Percentiles rank a stretch among this genome's conserved stretches.
Evolutionary conservation across 2,113 vertebrate genomes (phyloP).

Genomic region (Eonycteris spelaea): DNA sequence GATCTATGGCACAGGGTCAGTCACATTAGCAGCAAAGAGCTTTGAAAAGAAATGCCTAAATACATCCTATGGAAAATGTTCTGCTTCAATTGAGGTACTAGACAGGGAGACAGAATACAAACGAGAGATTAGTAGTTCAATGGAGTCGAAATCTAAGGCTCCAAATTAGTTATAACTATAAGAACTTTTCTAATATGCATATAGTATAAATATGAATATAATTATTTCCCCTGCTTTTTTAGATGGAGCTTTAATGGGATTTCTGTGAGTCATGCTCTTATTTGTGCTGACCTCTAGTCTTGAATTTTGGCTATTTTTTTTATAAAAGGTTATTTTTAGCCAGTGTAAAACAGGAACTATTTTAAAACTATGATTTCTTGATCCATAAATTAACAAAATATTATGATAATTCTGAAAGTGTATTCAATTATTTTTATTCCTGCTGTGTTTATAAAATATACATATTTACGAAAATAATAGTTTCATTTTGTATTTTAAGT

Average conservation of each 20-base stretch:
- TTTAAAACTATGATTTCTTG: conserved; percentile 6
- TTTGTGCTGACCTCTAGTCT: background rate
- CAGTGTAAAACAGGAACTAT: background rate
- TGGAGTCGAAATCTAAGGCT: background rate
- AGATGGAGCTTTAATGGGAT: background rate
- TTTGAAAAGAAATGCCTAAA: background rate
- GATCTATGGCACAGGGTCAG: background rate
- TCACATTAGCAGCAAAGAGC: background rate
- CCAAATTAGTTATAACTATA: background rate
- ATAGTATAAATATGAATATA: background rate
- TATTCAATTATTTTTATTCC: background rate
- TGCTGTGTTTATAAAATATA: background rate
- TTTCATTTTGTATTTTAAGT: background rate
- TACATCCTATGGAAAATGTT: background rate
- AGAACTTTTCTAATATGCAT: background rate
- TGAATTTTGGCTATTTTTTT: background rate
- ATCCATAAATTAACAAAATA: background rate
- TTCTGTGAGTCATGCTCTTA: conserved; percentile 31
- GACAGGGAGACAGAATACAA: background rate
- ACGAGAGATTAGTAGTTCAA: background rate
- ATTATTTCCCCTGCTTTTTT: background rate
- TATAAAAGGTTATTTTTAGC: conserved; percentile 40
- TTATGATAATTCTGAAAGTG: background rate
- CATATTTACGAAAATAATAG: background rate
- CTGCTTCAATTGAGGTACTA: background rate